Conservation (phyloP, 2,888 invertebrate species). For the Coecobrya sp. region DNA sequence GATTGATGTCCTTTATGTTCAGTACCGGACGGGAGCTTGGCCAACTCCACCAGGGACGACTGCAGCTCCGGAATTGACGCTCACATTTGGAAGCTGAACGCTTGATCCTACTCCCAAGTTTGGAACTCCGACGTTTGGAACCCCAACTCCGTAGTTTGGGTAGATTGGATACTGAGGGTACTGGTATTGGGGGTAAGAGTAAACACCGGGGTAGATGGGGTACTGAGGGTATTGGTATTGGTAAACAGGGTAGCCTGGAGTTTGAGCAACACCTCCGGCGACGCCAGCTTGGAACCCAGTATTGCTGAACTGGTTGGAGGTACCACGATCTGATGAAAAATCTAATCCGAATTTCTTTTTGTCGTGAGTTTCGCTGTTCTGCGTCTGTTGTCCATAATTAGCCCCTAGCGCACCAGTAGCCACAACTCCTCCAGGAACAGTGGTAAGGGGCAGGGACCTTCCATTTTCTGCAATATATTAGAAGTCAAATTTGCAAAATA, state of each 20-base stretch:
- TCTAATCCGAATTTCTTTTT: constrained; percentile 50
- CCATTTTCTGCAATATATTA: too few species aligned
- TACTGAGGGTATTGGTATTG: constrained; percentile 35
- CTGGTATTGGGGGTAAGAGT: not conserved
- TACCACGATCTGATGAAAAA: not conserved
- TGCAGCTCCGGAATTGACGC: not conserved
- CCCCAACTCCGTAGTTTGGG: constrained; percentile 21
- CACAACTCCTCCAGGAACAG: not conserved
- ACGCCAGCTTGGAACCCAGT: constrained; percentile 17
- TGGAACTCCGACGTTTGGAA: constrained; percentile 22
- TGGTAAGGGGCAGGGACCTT: too few species aligned
- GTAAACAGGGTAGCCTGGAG: not conserved
- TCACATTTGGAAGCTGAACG: not conserved
- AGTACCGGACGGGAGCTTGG: constrained; percentile 15
- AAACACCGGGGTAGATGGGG: not conserved
- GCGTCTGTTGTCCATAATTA: constrained; percentile 28
- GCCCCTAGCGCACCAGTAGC: not conserved
- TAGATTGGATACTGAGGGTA: not conserved
- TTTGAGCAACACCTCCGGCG: not conserved
- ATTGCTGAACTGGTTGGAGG: constrained; percentile 15
- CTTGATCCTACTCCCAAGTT: constrained; percentile 3
- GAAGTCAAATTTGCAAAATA: too few species aligned
- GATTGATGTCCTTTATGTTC: not conserved
- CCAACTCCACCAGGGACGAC: not conserved
- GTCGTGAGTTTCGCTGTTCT: not conserved